Conservation (phyloP, 2,888 invertebrate genomes). For the Neoascia interrupta region DNA sequence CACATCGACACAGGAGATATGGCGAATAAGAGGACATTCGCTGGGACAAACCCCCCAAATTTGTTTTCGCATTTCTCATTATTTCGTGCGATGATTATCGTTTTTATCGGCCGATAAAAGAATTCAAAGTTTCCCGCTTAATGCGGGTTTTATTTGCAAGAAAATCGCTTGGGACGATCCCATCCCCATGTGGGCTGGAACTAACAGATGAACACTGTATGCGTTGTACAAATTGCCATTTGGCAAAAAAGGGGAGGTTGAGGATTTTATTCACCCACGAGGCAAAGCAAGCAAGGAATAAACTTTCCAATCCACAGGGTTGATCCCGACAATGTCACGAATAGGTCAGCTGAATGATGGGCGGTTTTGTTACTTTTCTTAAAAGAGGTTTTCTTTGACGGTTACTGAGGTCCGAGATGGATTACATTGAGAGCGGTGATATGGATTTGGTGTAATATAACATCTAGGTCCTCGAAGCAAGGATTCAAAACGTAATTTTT, state of each 20-base stretch:
- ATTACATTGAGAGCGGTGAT: no score
- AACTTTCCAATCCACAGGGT: background rate
- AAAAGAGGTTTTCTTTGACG: no score
- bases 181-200: conserved; percentile 15
- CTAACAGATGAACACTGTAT: conserved; percentile 10
- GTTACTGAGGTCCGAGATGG: no score
- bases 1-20: conserved; percentile 12
- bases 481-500: no score
- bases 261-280: conserved; percentile 17
- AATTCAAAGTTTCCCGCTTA: conserved; percentile 63
- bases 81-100: conserved; percentile 65
- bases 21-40: conserved; percentile 9
- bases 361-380: conserved; percentile 8
- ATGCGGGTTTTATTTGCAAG: conserved; percentile 57
- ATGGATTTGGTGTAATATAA: no score
- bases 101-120: conserved; percentile 68
- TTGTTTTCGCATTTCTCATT: conserved; percentile 67
- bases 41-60: conserved; percentile 41
- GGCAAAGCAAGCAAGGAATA: conserved; percentile 4
- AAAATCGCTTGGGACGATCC: conserved; percentile 57
- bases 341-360: conserved; percentile 34
- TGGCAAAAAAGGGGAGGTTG: background rate
- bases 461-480: no score
- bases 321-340: conserved; percentile 37
- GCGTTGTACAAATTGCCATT: no score